Evolutionary conservation across 2,888 invertebrate species (phyloP), one percentile per base, ranked within the genome.

Genomic region (Aquatica leii): DNA sequence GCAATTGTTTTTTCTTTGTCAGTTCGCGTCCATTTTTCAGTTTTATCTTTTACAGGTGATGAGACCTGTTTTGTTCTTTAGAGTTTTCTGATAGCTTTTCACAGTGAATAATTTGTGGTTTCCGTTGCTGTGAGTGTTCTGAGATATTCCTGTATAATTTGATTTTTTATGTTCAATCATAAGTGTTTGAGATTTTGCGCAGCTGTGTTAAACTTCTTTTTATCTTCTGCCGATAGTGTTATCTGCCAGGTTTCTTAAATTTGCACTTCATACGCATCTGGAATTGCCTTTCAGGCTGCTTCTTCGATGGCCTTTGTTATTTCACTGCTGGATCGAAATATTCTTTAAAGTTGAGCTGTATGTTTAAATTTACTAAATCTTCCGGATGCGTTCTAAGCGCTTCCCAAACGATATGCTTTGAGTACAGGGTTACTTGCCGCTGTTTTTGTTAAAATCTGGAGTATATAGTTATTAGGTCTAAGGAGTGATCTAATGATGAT

Each of bases 381-480:
- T 41, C 41, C 43, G 52, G 24, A 9, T 41, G 24, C 41, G n/a
- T n/a, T n/a, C n/a, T n/a, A n/a, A n/a, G n/a, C n/a, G 18, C 31
- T 9, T 15, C 43, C 52, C 43, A 52, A 18, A 49, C 37, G 2
- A 49, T 58, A 9, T 34, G 11, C 37, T 12, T 37, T 12, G 37
- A 37, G 12, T 37, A 37, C 37, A 37, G 37, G 2, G 11, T 37
- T 37, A 11, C 37, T 37, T 37, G 4, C 9, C 11, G 11, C 9
- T 37, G 37, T 37, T 9, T 37, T 11, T 37, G 37, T 37, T 37
- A 11, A 12, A 12, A n/a, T 37, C 37, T 9, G 2, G 37, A 37
- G 37, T 53, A 53, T 5, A 53, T 20, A 11, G 62, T 68, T 17
- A 69, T 35, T 14, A 68, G 21, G 24, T 6, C 24, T 24, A 6